Conservation (phyloP, 1,140 invertebrate genomes). For the Gonatopus flavifemur region DNA sequence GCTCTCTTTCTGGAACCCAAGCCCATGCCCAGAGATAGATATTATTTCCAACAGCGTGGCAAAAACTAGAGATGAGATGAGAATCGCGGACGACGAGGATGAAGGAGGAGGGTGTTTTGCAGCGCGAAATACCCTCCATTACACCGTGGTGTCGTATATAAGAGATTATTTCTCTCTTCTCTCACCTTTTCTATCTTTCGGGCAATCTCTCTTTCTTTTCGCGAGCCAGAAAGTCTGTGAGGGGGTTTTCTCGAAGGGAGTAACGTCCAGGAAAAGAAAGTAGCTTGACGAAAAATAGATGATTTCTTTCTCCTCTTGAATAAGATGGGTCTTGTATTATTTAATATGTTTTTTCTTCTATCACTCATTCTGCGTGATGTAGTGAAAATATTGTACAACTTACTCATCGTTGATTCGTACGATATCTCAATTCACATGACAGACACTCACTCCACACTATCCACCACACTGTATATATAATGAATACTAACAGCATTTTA, state of each 20-base stretch:
- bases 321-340: too few relatives aligned
- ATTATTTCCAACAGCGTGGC: slow-evolving; percentile 46
- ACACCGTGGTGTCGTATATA: slow-evolving; percentile 48
- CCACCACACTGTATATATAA: too few relatives aligned
- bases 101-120: slow-evolving; percentile 47
- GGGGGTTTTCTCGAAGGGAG: slow-evolving; percentile 6
- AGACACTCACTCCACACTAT: too few relatives aligned
- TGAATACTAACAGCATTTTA: too few relatives aligned
- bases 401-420: too few relatives aligned
- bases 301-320: too few relatives aligned
- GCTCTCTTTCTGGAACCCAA: slow-evolving; percentile 2
- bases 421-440: too few relatives aligned
- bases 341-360: too few relatives aligned
- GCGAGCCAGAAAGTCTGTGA: slow-evolving; percentile 35
- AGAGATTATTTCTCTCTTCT: slow-evolving; percentile 52
- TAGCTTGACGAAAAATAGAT: too few relatives aligned
- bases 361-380: too few relatives aligned
- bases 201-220: slow-evolving; percentile 7
- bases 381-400: too few relatives aligned
- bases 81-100: slow-evolving; percentile 16
- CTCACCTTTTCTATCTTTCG: slow-evolving; percentile 5
- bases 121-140: slow-evolving; percentile 56
- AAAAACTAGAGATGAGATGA: slow-evolving; percentile 30
- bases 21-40: slow-evolving; percentile 43
- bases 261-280: slow-evolving; percentile 14